Conservation (phyloP, 2,113 vertebrate species). For the Podilymbus podiceps region DNA sequence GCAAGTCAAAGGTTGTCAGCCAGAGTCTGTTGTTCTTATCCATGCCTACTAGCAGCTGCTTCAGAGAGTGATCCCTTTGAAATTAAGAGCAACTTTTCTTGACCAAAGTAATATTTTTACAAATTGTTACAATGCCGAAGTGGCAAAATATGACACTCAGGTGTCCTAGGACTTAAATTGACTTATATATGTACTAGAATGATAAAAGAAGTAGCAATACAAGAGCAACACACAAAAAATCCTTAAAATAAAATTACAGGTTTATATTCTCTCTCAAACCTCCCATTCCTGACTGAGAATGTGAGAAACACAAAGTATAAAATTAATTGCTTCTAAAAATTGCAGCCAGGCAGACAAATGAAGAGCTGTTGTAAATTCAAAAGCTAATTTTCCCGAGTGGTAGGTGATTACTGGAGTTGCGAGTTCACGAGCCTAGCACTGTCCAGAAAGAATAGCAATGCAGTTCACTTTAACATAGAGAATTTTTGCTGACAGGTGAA, state of each 20-base stretch:
- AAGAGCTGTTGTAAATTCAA: conserved; percentile 6
- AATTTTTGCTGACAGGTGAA: not conserved
- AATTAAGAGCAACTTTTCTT: not conserved
- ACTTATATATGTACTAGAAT: not conserved
- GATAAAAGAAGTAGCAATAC: not conserved
- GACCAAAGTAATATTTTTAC: not conserved
- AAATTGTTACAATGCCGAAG: not conserved
- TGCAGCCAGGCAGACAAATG: not conserved
- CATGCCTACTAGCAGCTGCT: not conserved
- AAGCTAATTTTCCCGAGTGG: not conserved
- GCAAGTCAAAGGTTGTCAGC: not conserved
- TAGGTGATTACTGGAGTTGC: not conserved
- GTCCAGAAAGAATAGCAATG: not conserved
- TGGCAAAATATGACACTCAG: not conserved
- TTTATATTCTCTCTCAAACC: not conserved
- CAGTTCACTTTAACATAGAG: not conserved
- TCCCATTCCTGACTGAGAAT: not conserved
- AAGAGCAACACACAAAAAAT: not conserved
- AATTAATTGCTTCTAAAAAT: not conserved
- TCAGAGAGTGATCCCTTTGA: not conserved
- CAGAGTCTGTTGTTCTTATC: not conserved
- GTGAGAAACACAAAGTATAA: not conserved
- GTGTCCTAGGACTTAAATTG: not conserved
- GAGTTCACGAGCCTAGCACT: not conserved
- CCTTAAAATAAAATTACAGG: not conserved